Conservation (phyloP, 2,113 vertebrate genomes). For the Heteronetta atricapilla region DNA sequence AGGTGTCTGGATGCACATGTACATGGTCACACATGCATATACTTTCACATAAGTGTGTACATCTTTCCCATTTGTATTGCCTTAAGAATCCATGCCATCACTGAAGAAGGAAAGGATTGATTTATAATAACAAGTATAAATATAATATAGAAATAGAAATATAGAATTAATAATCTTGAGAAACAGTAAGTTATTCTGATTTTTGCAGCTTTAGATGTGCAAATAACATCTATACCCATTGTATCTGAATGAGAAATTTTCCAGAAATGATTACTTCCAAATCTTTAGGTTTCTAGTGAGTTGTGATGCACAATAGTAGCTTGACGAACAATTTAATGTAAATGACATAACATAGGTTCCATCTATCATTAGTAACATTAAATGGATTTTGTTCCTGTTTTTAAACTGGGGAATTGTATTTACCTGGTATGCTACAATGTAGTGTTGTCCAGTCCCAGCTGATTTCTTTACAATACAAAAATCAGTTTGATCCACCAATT, state of each 20-base stretch:
- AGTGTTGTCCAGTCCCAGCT: background rate
- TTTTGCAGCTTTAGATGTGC: background rate
- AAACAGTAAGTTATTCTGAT: background rate
- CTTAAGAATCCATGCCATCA: background rate
- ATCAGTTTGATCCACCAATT: background rate
- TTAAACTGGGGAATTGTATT: background rate
- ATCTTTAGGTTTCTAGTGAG: background rate
- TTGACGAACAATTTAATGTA: background rate
- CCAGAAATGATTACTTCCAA: background rate
- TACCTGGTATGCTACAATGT: background rate
- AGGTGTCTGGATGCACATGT: background rate
- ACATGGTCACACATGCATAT: accelerated
- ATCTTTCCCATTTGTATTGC: background rate
- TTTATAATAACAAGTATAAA: conserved; percentile 31
- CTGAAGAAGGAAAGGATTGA: background rate
- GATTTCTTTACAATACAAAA: background rate
- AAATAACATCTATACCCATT: background rate
- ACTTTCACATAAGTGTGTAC: background rate
- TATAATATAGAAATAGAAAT: no score
- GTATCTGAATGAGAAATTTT: background rate
- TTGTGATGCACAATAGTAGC: background rate
- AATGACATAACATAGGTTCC: background rate
- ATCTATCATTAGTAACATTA: background rate
- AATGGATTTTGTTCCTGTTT: background rate
- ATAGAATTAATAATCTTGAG: no score